Evolutionary conservation across 2,797 vertebrate species (phyloP), one percentile per base, ranked within the genome.

Genomic region (Ispidina lecontei): DNA sequence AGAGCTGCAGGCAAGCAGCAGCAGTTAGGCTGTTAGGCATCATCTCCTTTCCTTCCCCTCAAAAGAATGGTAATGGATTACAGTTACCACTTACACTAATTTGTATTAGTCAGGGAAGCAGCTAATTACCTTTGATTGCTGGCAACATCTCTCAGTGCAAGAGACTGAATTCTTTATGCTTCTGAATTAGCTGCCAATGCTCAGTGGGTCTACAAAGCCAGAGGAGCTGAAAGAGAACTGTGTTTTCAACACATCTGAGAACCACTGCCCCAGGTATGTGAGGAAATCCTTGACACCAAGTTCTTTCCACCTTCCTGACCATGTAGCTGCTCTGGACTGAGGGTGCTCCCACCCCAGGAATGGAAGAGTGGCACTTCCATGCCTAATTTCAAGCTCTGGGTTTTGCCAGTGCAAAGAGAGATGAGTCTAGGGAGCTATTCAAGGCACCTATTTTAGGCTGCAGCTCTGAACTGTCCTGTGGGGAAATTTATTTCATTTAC

Each of bases 91-190:
- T 85, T 76, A 33, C 46, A 68, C 52, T 77, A 82, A 85, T 74
- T 87, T 83, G 39, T 77, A 62, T 87, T 85, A 92, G 28, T 47
- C 54, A 77, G 64, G 72, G 33, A 92, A 85, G 37, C 1, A 2
- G 54, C 46, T 92, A 80, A 93, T 93, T 91, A 39, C 20, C 37
- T 91, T 85, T 92, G 60, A 58, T 35, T 89, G 65, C 65, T 87
- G 72, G 65, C 47, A 85, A 43, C 20, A 29, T 86, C 58, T 84
- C 86, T 29, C 67, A 71, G 41, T 8, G 56, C 26, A 74, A 80
- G 39, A 51, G 15, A 89, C 35, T 21, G 20, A 79, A 5, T 56
- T 87, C 79, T 73, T 71, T 4, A 29, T 73, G 6, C 58, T 58
- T 78, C 63, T 58, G 33, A 71, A 21, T 59, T 73, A 78, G 44